Conservation (phyloP, 2,888 invertebrate species). For the Euproctis similis region DNA sequence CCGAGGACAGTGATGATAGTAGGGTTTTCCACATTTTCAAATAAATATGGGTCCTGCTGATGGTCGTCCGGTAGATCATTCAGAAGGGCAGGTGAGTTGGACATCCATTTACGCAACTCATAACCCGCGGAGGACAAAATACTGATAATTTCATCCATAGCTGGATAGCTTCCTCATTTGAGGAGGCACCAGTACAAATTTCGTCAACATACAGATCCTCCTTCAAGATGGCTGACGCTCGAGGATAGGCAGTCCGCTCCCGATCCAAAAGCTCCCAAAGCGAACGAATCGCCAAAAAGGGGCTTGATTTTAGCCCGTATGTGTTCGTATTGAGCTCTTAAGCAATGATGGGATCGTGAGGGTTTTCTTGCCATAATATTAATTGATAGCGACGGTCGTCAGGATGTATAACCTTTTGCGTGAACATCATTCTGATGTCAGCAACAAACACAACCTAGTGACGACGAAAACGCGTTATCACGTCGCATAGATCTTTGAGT, state of each 20-base stretch:
- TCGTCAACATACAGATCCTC: not conserved
- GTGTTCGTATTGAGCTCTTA: conserved; percentile 1
- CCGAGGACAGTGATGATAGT: no score
- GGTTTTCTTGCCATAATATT: not conserved
- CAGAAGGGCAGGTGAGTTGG: not conserved
- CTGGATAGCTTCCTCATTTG: no score
- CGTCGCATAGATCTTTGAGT: not conserved
- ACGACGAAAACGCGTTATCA: not conserved
- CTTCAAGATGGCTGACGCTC: not conserved
- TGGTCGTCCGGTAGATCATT: not conserved
- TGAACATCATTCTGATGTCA: not conserved
- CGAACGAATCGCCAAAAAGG: not conserved
- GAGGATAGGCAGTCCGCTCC: not conserved
- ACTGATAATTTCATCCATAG: not conserved
- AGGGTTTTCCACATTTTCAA: no score
- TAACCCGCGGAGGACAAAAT: not conserved
- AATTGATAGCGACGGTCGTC: not conserved
- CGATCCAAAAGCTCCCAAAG: not conserved
- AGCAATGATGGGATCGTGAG: no score
- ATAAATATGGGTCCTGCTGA: not conserved
- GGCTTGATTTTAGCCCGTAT: not conserved
- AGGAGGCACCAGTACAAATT: no score
- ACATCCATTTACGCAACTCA: no score
- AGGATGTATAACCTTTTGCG: not conserved
- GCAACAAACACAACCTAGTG: not conserved